Conservation (phyloP, 2,888 invertebrate genomes). For the Tetranychus truncatus region DNA sequence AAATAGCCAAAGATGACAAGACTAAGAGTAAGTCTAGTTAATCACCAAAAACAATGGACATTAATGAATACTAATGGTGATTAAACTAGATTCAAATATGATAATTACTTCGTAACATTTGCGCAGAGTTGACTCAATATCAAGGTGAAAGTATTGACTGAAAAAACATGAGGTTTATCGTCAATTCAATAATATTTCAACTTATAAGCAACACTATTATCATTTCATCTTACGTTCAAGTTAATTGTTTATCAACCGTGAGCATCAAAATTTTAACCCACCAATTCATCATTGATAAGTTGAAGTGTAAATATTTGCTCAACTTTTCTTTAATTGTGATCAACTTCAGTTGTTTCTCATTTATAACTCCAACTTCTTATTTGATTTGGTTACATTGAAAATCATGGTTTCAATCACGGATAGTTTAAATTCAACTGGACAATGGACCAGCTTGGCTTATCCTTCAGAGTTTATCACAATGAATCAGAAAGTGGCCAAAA, state of each 20-base stretch:
- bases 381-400: background rate
- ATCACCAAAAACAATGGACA: background rate
- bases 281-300: too few relatives aligned
- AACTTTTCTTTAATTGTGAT: background rate
- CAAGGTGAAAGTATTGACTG: too few relatives aligned
- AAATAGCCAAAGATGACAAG: background rate
- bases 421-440: slow-evolving; percentile 4
- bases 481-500: slow-evolving; percentile 22
- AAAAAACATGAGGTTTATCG: too few relatives aligned
- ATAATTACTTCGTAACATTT: too few relatives aligned
- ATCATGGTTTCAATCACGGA: slow-evolving; percentile 4
- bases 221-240: too few relatives aligned
- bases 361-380: background rate
- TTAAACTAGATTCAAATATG: background rate
- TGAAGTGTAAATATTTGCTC: background rate
- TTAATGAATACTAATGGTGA: background rate
- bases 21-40: background rate
- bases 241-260: too few relatives aligned
- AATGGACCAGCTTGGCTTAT: background rate
- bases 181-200: too few relatives aligned
- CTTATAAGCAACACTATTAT: too few relatives aligned
- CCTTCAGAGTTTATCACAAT: slow-evolving; percentile 15
- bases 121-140: too few relatives aligned
- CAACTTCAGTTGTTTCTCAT: background rate
- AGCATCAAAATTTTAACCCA: too few relatives aligned